These are phyloP conservation scores for Lacerta viridis DNA, from an alignment of 2,797 vertebrate species.

Conservation along the genomic window DNA sequence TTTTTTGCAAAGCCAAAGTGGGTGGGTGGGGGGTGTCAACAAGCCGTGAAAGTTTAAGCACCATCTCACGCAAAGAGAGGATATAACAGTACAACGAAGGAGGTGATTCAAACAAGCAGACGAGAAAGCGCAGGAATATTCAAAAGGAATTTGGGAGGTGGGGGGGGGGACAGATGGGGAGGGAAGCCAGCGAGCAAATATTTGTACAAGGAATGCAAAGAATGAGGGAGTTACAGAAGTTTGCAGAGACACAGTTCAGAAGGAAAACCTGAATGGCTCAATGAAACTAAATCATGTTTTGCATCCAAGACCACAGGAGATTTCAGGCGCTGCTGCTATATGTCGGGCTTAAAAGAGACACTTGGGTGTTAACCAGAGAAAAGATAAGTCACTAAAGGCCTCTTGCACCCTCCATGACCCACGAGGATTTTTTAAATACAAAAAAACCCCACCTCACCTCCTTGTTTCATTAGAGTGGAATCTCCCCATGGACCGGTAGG, in stretches of 20 bases:
- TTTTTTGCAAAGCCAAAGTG: slow-evolving; percentile 63
- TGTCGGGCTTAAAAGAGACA: slow-evolving; percentile 56
- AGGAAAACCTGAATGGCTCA: slow-evolving; percentile 28
- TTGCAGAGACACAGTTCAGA: slow-evolving; percentile 37
- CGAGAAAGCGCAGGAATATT: slow-evolving; percentile 58
- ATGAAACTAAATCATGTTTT: slow-evolving; percentile 45
- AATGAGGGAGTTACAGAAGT: slow-evolving; percentile 51
- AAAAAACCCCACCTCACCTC: neutral
- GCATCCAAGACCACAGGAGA: slow-evolving; percentile 60
- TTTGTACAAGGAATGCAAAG: slow-evolving; percentile 62
- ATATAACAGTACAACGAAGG: slow-evolving; percentile 42
- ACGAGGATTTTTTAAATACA: neutral
- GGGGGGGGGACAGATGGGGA: no score
- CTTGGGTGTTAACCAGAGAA: slow-evolving; percentile 35
- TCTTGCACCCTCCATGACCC: neutral
- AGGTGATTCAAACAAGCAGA: slow-evolving; percentile 49
- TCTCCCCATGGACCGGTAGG: neutral
- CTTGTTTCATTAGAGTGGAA: neutral
- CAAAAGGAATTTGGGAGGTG: slow-evolving; percentile 39
- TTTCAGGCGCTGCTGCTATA: slow-evolving; percentile 49
- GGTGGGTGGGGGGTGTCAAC: slow-evolving; percentile 31
- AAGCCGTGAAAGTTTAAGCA: slow-evolving; percentile 57
- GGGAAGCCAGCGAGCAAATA: slow-evolving; percentile 6
- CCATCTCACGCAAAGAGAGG: slow-evolving; percentile 58
- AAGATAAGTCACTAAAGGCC: neutral